Conservation (phyloP, 2,797 vertebrate species). For the Malacoraja senta region DNA sequence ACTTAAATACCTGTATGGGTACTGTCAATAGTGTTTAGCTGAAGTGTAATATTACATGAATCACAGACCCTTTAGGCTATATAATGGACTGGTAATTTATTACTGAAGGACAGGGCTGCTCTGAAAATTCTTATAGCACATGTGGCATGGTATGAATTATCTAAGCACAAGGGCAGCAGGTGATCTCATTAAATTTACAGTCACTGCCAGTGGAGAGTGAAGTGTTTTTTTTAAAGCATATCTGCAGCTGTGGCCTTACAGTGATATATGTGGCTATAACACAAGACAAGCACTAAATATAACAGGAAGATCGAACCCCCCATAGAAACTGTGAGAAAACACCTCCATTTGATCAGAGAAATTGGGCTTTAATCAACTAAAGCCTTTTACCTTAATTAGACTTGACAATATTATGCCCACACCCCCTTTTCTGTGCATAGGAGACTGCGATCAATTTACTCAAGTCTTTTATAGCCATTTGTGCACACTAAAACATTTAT, state of each 20-base stretch:
- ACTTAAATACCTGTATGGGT: slow-evolving; percentile 52
- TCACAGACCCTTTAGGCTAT: slow-evolving; percentile 58
- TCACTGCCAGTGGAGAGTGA: slow-evolving; percentile 51
- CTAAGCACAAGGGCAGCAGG: slow-evolving; percentile 57
- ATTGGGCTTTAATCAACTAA: neutral
- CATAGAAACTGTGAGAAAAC: slow-evolving; percentile 9
- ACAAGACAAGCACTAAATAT: slow-evolving; percentile 29
- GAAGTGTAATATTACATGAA: slow-evolving; percentile 60
- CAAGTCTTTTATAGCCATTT: slow-evolving; percentile 19
- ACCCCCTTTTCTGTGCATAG: neutral
- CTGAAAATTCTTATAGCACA: slow-evolving; percentile 55
- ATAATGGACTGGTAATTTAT: slow-evolving; percentile 61
- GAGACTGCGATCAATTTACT: neutral
- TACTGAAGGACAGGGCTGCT: slow-evolving; percentile 56
- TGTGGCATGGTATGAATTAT: slow-evolving; percentile 57
- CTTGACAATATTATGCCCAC: neutral
- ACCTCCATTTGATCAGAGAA: slow-evolving; percentile 24
- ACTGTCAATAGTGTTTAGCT: slow-evolving; percentile 53
- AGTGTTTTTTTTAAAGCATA: slow-evolving; percentile 46
- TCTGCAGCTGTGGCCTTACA: slow-evolving; percentile 47
- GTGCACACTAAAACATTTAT: neutral
- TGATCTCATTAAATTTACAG: slow-evolving; percentile 60
- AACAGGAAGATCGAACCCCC: slow-evolving; percentile 14
- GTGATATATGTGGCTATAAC: slow-evolving; percentile 33
- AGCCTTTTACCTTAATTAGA: slow-evolving; percentile 26